phyloP scores from a whole-genome alignment of 2,888 invertebrate genomes.

The Macropis europaea region DNA sequence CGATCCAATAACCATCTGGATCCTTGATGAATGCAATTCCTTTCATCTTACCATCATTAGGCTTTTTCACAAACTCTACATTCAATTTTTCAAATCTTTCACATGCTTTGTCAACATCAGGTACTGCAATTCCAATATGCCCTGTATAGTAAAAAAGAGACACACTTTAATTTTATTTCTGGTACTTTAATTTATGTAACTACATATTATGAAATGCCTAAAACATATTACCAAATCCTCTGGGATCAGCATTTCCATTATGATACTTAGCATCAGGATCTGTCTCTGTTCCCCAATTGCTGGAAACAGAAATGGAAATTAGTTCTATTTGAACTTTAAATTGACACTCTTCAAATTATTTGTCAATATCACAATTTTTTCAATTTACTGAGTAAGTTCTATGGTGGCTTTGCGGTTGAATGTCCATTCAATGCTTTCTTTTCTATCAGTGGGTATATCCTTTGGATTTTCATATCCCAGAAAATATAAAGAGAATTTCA shows the following conservation, averaged over 20 bases:
- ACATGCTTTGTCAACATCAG: slow-evolving; percentile 93
- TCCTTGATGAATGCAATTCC: slow-evolving; percentile 97
- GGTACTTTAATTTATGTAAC: not conserved
- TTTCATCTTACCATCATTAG: slow-evolving; percentile 96
- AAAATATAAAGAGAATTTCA: slow-evolving; percentile 95
- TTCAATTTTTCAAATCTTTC: slow-evolving; percentile 91
- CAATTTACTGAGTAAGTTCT: slow-evolving; percentile 94
- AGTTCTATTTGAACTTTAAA: not conserved
- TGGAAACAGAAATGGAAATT: slow-evolving; percentile 79
- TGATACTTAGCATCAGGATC: slow-evolving; percentile 90
- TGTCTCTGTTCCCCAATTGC: slow-evolving; percentile 97
- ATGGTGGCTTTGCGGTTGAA: slow-evolving; percentile 91
- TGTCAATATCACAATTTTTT: not conserved
- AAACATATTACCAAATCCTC: slow-evolving; percentile 86
- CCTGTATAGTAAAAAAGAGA: slow-evolving; percentile 81
- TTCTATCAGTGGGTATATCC: slow-evolving; percentile 87
- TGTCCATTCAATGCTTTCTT: slow-evolving; percentile 88
- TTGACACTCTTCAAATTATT: too few relatives aligned
- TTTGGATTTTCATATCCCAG: slow-evolving; percentile 91
- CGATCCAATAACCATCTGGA: slow-evolving; percentile 98
- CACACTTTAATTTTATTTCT: not conserved
- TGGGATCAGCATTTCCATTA: slow-evolving; percentile 93
- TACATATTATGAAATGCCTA: not conserved
- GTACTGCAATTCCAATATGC: slow-evolving; percentile 95
- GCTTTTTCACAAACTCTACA: slow-evolving; percentile 94